Evolutionary conservation across 2,113 vertebrate genomes (phyloP), one percentile per base, ranked within the genome.

Genomic region (Chlorocebus sabaeus): DNA sequence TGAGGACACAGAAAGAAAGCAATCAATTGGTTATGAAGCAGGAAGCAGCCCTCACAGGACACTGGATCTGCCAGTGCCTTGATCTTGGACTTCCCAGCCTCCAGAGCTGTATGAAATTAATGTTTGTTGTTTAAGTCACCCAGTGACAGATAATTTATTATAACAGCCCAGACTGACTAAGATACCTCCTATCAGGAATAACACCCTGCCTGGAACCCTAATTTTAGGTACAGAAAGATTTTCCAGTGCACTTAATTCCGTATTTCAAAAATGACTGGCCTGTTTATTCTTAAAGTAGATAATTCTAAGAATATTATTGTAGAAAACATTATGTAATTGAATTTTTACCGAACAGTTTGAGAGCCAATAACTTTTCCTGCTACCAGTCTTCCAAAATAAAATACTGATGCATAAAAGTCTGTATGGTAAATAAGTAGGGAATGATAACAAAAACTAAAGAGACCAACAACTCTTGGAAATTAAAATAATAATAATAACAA

Each of bases 21-120:
- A 35, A 3, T 40, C 1, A 57, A 6, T 8, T 4, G 7, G 3
- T 11, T 18, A 1, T 72, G 67, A 11, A 17, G 22, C 23, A 30
- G 9, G n/a, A 40, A n/a, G 13, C 25, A 45, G 48, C 23, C 23
- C 23, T 38, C 48, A 72, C 8, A 14, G 25, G 35, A 27, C 22
- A 8, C 9, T 1, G 4, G 23, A 8, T 14, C 43, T 38, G 3
- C 16, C 48, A 55, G 35, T 18, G 5, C 67, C 35, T 38, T 73
- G 72, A 43, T 43, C 22, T 43, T 73, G 22, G 38, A 23, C 16
- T 38, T 73, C 27, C 6, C 17, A 11, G 11, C 5, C 1, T 16
- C 52, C 17, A 89, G 70, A 72, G 13, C 23, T 30, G 25, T 43
- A 18, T 22, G 9, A 73, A 88, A 10, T 18, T 79, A 30, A 32